phyloP scores from a whole-genome alignment of 2,797 vertebrate genomes.

The Sarcoramphus papa region DNA sequence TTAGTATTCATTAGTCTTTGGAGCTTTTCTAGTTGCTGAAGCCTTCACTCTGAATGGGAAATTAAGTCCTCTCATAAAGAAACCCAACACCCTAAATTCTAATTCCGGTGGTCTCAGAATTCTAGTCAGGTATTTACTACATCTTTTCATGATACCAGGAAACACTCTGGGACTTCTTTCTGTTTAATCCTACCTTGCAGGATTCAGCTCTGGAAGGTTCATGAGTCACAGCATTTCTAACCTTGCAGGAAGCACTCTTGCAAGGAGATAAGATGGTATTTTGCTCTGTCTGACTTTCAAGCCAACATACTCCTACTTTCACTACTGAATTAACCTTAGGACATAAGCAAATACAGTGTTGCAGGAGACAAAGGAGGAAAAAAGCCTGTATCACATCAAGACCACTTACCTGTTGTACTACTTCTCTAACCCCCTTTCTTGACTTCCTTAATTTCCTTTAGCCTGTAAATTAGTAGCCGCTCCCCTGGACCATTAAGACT shows the following conservation, averaged over 20 bases:
- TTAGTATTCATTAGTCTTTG: background rate
- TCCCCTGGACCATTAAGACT: background rate
- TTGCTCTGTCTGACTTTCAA: background rate
- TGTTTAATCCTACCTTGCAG: background rate
- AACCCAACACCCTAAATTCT: background rate
- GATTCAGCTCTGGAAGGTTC: background rate
- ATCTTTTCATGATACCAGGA: background rate
- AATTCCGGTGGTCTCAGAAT: background rate
- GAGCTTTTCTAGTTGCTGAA: background rate
- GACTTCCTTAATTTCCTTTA: background rate
- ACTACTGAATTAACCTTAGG: background rate
- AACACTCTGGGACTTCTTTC: background rate
- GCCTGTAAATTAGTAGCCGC: background rate
- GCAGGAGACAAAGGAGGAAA: background rate
- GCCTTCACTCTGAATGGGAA: background rate
- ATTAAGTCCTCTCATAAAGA: background rate
- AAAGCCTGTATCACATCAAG: background rate
- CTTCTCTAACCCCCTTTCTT: background rate
- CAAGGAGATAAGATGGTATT: background rate
- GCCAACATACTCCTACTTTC: background rate
- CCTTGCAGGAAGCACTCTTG: background rate
- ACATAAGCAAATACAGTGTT: background rate
- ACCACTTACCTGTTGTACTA: background rate
- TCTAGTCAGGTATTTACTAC: background rate
- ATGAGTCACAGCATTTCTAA: background rate